Evolutionary conservation across 2,113 vertebrate species (phyloP), one percentile per base, ranked within the genome.

Genomic region (Holacanthus passer): DNA sequence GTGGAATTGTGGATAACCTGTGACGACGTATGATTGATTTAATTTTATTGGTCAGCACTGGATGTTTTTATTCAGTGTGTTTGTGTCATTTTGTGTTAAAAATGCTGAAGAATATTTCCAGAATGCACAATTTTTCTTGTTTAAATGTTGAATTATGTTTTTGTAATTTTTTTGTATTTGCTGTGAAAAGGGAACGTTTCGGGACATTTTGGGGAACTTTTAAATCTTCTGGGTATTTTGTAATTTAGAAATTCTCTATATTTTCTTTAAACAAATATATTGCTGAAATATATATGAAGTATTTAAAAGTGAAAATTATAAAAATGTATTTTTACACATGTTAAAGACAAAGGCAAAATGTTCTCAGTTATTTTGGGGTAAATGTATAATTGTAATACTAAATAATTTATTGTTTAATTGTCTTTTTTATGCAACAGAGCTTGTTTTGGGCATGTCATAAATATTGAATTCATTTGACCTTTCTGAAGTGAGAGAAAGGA

Each of bases 131-230:
- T 10, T 65, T 35, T 29, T 1, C 6, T 3, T 27, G 20, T 58
- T 37, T 11, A 47, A 19, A 5, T 41, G 58, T 22, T 55, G 43
- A 45, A 24, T 55, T 5, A 1, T 53, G 11, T 32, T 35, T 56
- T 55, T 41, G n/a, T n/a, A n/a, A n/a, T n/a, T n/a, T n/a, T 55
- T 64, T 0, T 59, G 19, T 71, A n/a, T 55, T 53, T 35, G 20
- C 70, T 82, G 86, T 77, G 64, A 73, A 77, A 47, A 45, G 52
- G 67, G 64, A 41, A 41, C 7, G 9, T 41, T 41, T 1, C 1
- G 39, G 35, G 8, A 37, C 5, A 8, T 27, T 53, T 41, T 72
- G 59, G 65, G 70, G 32, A 81, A 67, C 3, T 60, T 0, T 45
- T 22, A 19, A 39, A 77, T 59, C 22, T 41, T 31, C 11, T 50